Percentiles rank a stretch among this genome's conserved stretches.
phyloP scores from a whole-genome alignment of 2,888 invertebrate species.

The Dolichomitus sp. region DNA sequence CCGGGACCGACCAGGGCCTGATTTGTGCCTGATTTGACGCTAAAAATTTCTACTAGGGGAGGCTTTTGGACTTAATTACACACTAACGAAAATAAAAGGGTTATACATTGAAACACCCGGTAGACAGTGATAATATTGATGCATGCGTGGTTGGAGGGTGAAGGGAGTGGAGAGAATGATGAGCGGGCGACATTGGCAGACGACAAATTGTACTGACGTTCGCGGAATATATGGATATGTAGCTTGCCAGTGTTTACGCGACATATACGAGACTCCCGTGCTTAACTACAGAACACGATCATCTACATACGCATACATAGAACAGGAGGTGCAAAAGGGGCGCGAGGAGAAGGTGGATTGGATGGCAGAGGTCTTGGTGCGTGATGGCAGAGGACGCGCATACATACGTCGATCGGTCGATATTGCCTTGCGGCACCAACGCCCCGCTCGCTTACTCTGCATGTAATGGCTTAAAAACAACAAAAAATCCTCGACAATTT shows the following conservation, averaged over 20 bases:
- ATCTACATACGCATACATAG: conserved; percentile 31
- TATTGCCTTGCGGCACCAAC: conserved; percentile 45
- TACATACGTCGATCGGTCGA: conserved; percentile 62
- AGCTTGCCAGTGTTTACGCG: conserved; percentile 60
- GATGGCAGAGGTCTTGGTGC: conserved; percentile 41
- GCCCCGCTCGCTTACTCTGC: conserved; percentile 34
- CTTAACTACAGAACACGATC: conserved; percentile 29
- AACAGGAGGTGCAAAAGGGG: not conserved
- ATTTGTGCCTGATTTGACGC: too few species aligned
- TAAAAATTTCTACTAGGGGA: too few species aligned
- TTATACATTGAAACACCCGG: not conserved
- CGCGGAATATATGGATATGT: conserved; percentile 64
- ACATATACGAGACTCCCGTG: conserved; percentile 35
- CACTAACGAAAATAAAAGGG: not conserved
- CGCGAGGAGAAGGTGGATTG: conserved; percentile 19
- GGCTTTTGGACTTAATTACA: not conserved
- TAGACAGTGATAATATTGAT: conserved; percentile 28
- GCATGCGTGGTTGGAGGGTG: conserved; percentile 16
- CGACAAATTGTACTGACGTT: conserved; percentile 73
- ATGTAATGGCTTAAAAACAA: conserved; percentile 24
- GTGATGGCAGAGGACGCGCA: conserved; percentile 40
- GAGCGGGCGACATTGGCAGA: conserved; percentile 58
- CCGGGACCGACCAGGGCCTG: too few species aligned
- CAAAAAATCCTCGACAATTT: conserved; percentile 1
- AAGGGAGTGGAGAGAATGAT: conserved; percentile 41